phyloP scores from a whole-genome alignment of 2,888 invertebrate species.

The Oscheius myriophilus region DNA sequence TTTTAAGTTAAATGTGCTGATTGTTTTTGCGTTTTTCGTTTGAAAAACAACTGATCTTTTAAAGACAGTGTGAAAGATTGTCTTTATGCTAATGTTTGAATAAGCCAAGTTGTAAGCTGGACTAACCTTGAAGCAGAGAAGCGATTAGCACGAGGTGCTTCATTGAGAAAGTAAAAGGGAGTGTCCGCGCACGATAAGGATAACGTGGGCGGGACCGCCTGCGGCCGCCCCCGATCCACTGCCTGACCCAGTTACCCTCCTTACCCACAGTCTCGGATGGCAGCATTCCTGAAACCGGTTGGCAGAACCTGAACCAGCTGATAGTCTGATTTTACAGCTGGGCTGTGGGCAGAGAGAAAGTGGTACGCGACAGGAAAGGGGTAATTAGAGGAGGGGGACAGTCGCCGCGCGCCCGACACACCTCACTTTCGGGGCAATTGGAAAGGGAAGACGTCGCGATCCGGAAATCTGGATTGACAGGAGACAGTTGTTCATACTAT shows the following conservation, averaged over 20 bases:
- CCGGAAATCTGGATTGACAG: no score
- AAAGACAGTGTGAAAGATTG: no score
- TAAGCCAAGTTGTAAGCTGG: not conserved
- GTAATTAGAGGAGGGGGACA: no score
- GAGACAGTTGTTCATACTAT: no score
- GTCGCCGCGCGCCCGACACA: no score
- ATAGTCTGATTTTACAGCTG: not conserved
- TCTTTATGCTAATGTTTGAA: not conserved
- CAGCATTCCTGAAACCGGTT: conserved; percentile 30
- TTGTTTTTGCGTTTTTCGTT: no score
- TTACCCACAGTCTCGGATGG: conserved; percentile 27
- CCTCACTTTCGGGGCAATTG: no score
- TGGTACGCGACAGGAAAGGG: no score
- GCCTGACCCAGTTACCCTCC: conserved; percentile 26
- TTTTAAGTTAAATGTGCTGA: no score
- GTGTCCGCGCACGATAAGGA: conserved; percentile 29
- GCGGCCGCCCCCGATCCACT: conserved; percentile 31
- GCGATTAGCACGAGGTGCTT: conserved; percentile 31
- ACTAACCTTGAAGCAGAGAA: conserved; percentile 28
- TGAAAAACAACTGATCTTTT: no score
- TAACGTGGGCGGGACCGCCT: conserved; percentile 32
- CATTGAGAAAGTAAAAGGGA: conserved; percentile 33
- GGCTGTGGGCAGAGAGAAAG: no score
- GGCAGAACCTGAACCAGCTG: conserved; percentile 17
- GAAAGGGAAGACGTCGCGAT: no score